Conservation (phyloP, 2,888 invertebrate genomes). For the Phaedon cochleariae region DNA sequence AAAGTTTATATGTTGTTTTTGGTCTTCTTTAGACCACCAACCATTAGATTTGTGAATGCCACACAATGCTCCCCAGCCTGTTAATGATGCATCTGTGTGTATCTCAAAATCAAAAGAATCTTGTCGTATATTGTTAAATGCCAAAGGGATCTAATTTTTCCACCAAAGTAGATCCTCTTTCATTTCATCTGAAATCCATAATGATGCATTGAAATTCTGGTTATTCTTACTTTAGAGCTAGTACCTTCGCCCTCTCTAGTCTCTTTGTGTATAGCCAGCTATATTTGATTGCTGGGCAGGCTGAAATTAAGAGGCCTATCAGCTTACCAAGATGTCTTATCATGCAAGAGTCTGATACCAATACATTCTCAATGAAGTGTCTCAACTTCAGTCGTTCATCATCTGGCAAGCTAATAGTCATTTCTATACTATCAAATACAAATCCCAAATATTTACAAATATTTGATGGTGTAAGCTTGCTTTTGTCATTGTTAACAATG, state of each 20-base stretch:
- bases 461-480: conserved; percentile 16
- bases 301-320: conserved; percentile 38
- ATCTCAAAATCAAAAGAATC: conserved; percentile 23
- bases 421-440: conserved; percentile 25
- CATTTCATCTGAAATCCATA: neutral
- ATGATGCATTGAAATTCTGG: conserved; percentile 2
- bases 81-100: conserved; percentile 30
- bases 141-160: neutral
- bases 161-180: conserved; percentile 12
- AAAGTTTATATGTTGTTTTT: conserved; percentile 34
- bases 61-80: conserved; percentile 43
- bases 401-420: conserved; percentile 3
- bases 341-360: neutral
- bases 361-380: neutral
- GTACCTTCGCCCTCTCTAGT: conserved; percentile 29
- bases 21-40: conserved; percentile 37
- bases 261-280: conserved; percentile 49
- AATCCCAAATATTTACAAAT: conserved; percentile 34
- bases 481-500: conserved; percentile 21
- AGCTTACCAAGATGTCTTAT: conserved; percentile 16
- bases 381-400: conserved; percentile 10
- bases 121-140: neutral
- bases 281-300: conserved; percentile 48
- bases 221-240: conserved; percentile 22
- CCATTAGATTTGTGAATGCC: conserved; percentile 27